Conservation (phyloP, 2,113 vertebrate genomes). For the Caloenas nicobarica region DNA sequence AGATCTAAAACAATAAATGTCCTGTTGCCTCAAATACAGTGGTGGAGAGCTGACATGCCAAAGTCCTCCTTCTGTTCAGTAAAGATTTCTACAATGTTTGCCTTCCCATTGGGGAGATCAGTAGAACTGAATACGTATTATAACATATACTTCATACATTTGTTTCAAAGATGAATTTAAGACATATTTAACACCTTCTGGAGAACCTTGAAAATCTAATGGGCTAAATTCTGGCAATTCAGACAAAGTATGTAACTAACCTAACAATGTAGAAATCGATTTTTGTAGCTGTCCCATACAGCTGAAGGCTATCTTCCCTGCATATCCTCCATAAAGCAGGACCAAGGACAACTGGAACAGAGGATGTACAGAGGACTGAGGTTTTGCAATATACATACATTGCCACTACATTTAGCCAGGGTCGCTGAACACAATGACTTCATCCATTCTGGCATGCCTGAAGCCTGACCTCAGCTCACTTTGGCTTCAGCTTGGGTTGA, state of each 20-base stretch:
- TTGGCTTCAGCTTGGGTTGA: constrained; percentile 50
- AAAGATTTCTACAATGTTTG: background rate
- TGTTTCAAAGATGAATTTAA: background rate
- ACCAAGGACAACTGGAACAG: background rate
- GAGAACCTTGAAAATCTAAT: background rate
- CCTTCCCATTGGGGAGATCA: background rate
- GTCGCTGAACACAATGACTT: constrained; percentile 43
- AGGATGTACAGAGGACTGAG: background rate
- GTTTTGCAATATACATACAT: background rate
- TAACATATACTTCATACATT: background rate
- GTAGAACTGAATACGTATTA: background rate
- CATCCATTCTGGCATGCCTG: constrained; percentile 25
- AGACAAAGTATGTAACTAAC: background rate
- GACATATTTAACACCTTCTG: background rate
- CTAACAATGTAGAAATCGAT: background rate
- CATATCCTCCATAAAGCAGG: background rate
- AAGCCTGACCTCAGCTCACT: constrained; percentile 56
- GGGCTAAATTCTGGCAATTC: background rate
- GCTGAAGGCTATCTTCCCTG: background rate
- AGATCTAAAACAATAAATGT: background rate
- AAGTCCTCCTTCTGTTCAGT: background rate
- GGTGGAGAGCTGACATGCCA: background rate
- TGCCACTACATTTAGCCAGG: background rate
- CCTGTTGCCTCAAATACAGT: background rate
- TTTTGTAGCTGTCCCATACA: background rate